Evolutionary conservation across 2,797 vertebrate species (phyloP).

Genomic region (Chiloscyllium punctatum): DNA sequence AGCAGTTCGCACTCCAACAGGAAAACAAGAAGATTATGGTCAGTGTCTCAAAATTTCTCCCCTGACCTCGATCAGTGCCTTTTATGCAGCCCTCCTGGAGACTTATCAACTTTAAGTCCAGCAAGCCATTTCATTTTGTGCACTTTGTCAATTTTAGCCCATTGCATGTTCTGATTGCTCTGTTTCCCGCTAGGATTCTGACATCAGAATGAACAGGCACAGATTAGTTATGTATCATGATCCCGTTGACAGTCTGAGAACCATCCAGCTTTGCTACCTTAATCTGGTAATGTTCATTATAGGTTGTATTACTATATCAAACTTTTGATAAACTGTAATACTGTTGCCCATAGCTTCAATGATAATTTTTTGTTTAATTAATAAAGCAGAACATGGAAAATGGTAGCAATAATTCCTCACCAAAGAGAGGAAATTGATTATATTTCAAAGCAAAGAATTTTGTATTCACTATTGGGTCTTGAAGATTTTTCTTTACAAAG

Average conservation of each 20-base stretch:
- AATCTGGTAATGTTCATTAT: not conserved
- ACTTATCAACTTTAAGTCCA: too few species aligned
- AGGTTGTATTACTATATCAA: not conserved
- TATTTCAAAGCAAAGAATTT: not conserved
- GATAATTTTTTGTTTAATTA: not conserved
- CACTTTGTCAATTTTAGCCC: too few species aligned
- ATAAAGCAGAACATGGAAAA: not conserved
- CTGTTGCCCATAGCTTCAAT: not conserved
- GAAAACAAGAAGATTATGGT: too few species aligned
- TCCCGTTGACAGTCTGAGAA: not conserved
- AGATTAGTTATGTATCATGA: not conserved
- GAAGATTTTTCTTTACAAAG: not conserved
- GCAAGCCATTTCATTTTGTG: too few species aligned
- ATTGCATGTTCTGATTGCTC: too few species aligned
- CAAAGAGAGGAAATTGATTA: not conserved
- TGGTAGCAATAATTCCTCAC: not conserved
- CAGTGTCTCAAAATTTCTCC: too few species aligned
- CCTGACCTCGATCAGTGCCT: too few species aligned
- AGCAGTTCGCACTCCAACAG: too few species aligned
- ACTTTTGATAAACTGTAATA: not conserved
- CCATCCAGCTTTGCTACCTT: not conserved
- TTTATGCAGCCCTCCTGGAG: too few species aligned
- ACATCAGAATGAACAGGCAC: not conserved
- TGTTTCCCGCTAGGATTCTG: too few species aligned
- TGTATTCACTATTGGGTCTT: not conserved